Percentiles rank a stretch among this genome's conserved stretches.
Conservation (phyloP, 2,888 invertebrate genomes). For the Ennomos erosarius region DNA sequence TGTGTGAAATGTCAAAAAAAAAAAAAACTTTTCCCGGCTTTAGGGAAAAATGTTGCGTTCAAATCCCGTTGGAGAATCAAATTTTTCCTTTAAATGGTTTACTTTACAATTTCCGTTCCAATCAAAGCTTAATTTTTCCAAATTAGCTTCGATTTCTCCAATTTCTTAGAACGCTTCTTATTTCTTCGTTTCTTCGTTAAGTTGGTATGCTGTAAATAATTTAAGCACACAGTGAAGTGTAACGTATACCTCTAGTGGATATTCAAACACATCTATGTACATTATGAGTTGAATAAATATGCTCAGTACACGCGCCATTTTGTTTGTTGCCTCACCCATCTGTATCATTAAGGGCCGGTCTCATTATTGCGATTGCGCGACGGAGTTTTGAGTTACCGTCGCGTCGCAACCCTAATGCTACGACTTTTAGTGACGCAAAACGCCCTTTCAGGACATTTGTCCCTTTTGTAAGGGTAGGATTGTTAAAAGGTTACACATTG, state of each 20-base stretch:
- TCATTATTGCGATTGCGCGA: conserved; percentile 45
- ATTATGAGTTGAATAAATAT: conserved; percentile 64
- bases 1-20: too few species aligned
- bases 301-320: conserved; percentile 54
- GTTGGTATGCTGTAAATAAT: conserved; percentile 51
- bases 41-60: too few species aligned
- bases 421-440: conserved; percentile 24
- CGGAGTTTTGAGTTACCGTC: conserved; percentile 35
- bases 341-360: conserved; percentile 36
- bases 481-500: conserved; percentile 27
- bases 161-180: too few species aligned
- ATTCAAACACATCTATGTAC: conserved; percentile 60
- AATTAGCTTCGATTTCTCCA: too few species aligned
- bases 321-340: conserved; percentile 56
- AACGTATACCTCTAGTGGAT: conserved; percentile 50
- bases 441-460: conserved; percentile 31
- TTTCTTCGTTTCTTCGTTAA: conserved; percentile 37
- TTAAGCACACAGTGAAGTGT: conserved; percentile 51
- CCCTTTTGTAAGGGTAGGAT: conserved; percentile 17
- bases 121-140: too few species aligned
- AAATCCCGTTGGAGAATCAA: too few species aligned
- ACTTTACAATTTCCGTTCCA: too few species aligned
- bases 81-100: too few species aligned
- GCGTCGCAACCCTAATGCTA: conserved; percentile 29
- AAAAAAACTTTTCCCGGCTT: too few species aligned